These are phyloP conservation scores for Balearica regulorum DNA, from an alignment of 2,797 vertebrate species.

Conservation along the genomic window DNA sequence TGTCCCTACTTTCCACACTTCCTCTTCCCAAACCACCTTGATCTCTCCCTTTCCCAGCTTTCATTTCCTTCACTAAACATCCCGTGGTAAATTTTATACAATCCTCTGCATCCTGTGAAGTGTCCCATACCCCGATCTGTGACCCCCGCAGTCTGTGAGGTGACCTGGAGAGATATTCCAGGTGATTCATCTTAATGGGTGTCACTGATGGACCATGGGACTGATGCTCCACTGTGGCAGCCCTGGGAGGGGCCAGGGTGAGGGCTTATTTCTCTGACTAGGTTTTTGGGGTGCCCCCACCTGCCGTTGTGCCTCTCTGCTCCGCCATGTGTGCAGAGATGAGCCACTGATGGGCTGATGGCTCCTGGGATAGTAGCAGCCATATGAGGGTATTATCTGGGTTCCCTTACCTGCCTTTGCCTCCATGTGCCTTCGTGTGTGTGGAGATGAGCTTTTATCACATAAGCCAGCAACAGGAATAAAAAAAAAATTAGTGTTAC, in stretches of 20 bases:
- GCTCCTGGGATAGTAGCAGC: neutral
- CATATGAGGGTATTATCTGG: neutral
- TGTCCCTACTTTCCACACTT: neutral
- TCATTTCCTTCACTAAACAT: neutral
- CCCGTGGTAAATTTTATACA: neutral
- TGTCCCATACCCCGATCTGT: no score
- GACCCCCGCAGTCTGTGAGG: neutral
- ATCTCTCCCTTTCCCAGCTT: neutral
- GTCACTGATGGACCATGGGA: no score
- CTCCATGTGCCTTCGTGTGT: neutral
- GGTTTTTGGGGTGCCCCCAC: neutral
- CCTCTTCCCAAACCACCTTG: neutral
- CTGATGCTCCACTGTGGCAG: neutral
- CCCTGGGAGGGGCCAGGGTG: fast-evolving
- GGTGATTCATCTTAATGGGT: neutral
- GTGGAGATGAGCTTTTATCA: neutral
- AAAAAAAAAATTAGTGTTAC: neutral
- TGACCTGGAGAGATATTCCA: neutral
- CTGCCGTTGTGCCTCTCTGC: neutral
- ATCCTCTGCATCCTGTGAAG: neutral
- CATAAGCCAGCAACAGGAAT: neutral
- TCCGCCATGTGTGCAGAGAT: neutral
- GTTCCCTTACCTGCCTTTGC: neutral
- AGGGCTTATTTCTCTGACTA: neutral
- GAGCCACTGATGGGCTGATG: neutral